Base-by-base conservation (phyloP, 1,140 invertebrate genomes). In the Drosophila teissieri region DNA sequence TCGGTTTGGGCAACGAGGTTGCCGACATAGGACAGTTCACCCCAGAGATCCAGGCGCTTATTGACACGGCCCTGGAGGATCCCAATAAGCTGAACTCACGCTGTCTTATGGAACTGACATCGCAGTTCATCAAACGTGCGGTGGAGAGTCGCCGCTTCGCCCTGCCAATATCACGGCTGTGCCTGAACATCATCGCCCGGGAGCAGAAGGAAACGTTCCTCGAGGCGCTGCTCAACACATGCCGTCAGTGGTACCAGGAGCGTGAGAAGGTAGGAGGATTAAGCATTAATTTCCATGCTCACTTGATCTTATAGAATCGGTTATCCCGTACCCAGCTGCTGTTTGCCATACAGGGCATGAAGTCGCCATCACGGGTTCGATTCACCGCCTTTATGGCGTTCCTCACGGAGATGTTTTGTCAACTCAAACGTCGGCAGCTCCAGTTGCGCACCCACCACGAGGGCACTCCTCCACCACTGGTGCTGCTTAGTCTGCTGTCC, bases 211-310 rank as follows among this genome's bases (percentile, higher is more conserved):
- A 97, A 92, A 98, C 97, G 19, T 98, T 98, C 91, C 93, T 98
- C 55, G 97, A 98, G 93, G 97, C 96, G 8, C 93, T 98, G 54
- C 93, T 98, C 52, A 98, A 98, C 92, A 97, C 95, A 14, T 97
- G 96, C 88, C 96, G 97, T 86, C 96, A 97, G 92, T 97, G 96
- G 95, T 98, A 96, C 92, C 96, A 97, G 89, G 96, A 97, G 91
- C 93, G 96, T 36, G 96, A 96, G 63, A 95, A 95, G 93, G 94
- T 92, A 27, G 37, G 10, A 10, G 7, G 5, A 5, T 10, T 46
- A 2, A 34, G 31, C 15, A 22, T 3, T 14, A 45, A 22, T 22
- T 46, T 11, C 5, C 15, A 10, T 12, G 4, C 11, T 31, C 31
- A 19, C 3, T 45, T 19, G 0, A 17, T 3, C 11, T n/a, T 15